A percentile compares a stretch with the other conserved stretches of the same genome.
phyloP scores from a whole-genome alignment of 2,797 vertebrate species.

The Triplophysa bombifrons region DNA sequence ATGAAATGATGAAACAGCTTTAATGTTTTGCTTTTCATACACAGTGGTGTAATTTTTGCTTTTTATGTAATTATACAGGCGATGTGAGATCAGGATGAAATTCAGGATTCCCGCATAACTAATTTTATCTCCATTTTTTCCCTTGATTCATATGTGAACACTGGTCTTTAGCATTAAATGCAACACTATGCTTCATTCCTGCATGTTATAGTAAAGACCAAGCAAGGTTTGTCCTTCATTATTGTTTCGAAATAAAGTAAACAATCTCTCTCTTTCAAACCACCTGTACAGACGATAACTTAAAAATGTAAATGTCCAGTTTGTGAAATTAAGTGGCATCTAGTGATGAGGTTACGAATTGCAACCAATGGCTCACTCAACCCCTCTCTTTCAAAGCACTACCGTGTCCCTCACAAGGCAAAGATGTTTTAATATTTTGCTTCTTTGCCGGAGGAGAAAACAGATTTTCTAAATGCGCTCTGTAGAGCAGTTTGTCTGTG shows the following conservation, averaged over 20 bases:
- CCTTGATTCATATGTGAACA: slow-evolving; percentile 3
- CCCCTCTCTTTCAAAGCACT: too few species aligned
- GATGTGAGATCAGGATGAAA: slow-evolving; percentile 1
- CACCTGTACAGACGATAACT: too few species aligned
- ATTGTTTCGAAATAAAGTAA: neutral
- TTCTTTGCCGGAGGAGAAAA: too few species aligned
- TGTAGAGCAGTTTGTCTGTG: too few species aligned
- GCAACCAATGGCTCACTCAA: too few species aligned
- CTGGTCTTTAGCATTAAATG: neutral
- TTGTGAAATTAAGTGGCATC: too few species aligned
- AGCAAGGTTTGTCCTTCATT: neutral
- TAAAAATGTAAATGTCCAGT: neutral
- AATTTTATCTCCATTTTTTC: slow-evolving; percentile 25
- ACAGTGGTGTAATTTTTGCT: neutral
- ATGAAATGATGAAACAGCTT: slow-evolving; percentile 16
- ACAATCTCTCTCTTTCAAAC: too few species aligned
- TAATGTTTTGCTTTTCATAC: neutral
- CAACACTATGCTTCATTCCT: neutral
- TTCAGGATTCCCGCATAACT: neutral
- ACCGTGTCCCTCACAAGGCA: too few species aligned
- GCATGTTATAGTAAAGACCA: neutral
- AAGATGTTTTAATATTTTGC: too few species aligned
- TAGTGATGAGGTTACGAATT: too few species aligned
- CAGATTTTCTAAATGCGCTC: too few species aligned
- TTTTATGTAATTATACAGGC: neutral